Evolutionary conservation across 2,797 vertebrate species (phyloP), one percentile per base, ranked within the genome.

Genomic region (Pygocentrus nattereri): DNA sequence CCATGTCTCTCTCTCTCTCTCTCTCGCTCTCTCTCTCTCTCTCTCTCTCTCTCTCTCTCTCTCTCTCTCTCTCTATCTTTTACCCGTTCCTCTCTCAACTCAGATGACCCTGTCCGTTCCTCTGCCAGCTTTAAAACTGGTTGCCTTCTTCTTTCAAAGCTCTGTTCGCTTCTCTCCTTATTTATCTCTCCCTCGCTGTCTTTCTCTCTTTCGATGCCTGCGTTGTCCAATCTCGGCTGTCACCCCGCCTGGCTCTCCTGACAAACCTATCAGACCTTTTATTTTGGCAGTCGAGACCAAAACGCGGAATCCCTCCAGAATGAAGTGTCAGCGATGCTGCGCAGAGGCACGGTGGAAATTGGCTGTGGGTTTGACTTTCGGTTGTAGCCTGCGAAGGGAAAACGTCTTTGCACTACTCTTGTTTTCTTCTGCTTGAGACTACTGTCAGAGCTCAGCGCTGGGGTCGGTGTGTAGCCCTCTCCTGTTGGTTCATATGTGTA

Each of bases 271-370:
- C 68, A 67, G 65, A 16, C 23, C 56, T 4, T 13, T 70, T 72
- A 38, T 70, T 83, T 74, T 64, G 56, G 61, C 27, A 21, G 73
- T 62, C 61, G 27, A 58, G 58, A 21, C 56, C 23, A 15, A 30
- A 61, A 61, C 27, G 58, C n/a, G 31, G 67, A 23, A 44, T 74
- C 71, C 74, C 70, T 70, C 18, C 59, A 13, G 83, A 70, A 81
- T 68, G 67, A 74, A 27, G 70, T 52, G 56, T 62, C 25, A 50
- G 64, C 31, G 38, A 59, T 38, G 44, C 59, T 18, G 4, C 19
- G 12, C 49, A 21, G 8, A 59, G 41, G 21, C 5, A 13, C 8
- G 44, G 74, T 19, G 50, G 44, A 56, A 58, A 15, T 54, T 49
- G 59, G 25, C 31, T 69, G 47, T 52, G 56, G 47, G 49, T 50